Conservation (phyloP, 1,140 invertebrate species). For the Elymnias hypermnestra region DNA sequence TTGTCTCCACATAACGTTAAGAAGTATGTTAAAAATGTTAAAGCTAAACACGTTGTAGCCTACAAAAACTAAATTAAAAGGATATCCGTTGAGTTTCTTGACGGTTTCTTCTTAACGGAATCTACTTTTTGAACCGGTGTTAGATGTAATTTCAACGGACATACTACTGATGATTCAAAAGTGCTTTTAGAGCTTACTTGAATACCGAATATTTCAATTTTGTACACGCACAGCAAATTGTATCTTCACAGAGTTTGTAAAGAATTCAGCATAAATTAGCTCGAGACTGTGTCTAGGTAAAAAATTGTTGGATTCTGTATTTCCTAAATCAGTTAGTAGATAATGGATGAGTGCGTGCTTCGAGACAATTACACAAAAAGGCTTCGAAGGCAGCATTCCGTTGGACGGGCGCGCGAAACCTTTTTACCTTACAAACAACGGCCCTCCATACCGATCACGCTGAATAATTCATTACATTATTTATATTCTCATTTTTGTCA, state of each 20-base stretch:
- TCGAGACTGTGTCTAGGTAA: constrained; percentile 28
- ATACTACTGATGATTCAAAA: too few relatives aligned
- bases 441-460: constrained; percentile 71
- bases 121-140: too few relatives aligned
- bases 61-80: too few relatives aligned
- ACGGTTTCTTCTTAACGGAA: too few relatives aligned
- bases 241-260: constrained; percentile 6
- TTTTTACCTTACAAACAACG: constrained; percentile 51
- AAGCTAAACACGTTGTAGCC: too few relatives aligned
- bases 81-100: too few relatives aligned
- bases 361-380: constrained; percentile 72
- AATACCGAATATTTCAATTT: too few relatives aligned
- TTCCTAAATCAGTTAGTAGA: constrained; percentile 71
- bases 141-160: too few relatives aligned
- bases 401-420: constrained; percentile 44
- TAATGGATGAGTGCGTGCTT: constrained; percentile 70
- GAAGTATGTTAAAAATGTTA: too few relatives aligned
- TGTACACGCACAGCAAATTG: too few relatives aligned
- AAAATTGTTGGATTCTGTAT: constrained; percentile 50
- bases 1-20: too few relatives aligned
- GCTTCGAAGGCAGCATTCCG: constrained; percentile 58
- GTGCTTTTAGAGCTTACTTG: too few relatives aligned
- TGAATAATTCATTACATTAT: constrained; percentile 73
- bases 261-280: constrained; percentile 28
- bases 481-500: constrained; percentile 75